Evolutionary conservation across 2,888 invertebrate genomes (phyloP), one percentile per base, ranked within the genome.

Genomic region (Lepeophtheirus nordmannii): DNA sequence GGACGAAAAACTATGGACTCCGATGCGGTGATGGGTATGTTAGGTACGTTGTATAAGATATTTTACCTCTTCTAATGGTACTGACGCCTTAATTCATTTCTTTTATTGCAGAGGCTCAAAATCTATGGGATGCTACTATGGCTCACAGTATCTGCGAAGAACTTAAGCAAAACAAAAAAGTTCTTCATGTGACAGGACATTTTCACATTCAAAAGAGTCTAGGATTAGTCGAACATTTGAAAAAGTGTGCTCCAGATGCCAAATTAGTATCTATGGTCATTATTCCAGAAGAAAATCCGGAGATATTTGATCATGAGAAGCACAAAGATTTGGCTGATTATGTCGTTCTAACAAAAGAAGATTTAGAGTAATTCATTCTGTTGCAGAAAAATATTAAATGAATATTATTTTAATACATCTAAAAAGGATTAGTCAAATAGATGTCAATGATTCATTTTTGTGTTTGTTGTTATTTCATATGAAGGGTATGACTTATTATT

Each of bases 41-140:
- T 30, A 2, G 30, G 30, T 30, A 30, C n/a, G n/a, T n/a, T 30
- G 30, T 30, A 30, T 5, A 30, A 30, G 7, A 2, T 5, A 30
- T 30, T 30, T 30, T 30, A 5, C 30, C 7, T 30, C 2, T 30
- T 30, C 30, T 30, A 30, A 30, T 7, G 7, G 7, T 30, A 30
- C 30, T n/a, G n/a, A n/a, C n/a, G n/a, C n/a, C n/a, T 30, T 30
- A 7, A 30, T 30, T 7, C 2, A 30, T 30, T 56, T 56, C 46
- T 17, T 56, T n/a, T 10, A 64, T 64, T 53, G 14, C 37, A 22
- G 64, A 56, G 22, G 64, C 64, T n/a, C 64, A 64, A 64, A 23
- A 20, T 10, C 56, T 64, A 17, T 64, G 64, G 64, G 64, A 64
- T 56, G 64, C 64, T 14, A 64, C 64, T 10, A 64, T 64, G 64